Conservation (phyloP, 2,113 vertebrate species). For the Sapayoa aenigma region DNA sequence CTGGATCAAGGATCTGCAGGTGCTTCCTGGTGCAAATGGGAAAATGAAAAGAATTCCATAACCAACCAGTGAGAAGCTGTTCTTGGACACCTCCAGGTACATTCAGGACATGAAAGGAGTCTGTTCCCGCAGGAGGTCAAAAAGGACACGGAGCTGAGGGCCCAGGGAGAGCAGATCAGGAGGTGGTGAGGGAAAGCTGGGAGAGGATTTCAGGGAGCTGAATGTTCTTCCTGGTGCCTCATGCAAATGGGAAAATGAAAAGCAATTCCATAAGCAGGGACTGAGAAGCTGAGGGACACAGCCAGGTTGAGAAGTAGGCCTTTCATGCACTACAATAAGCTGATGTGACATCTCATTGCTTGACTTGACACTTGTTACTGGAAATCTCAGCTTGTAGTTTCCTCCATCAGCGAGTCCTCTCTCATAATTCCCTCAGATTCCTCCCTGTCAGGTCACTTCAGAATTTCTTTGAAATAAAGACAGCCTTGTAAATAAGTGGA, state of each 20-base stretch:
- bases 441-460: constrained; percentile 21
- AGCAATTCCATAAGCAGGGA: neutral
- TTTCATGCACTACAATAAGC: neutral
- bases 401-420: neutral
- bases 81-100: too few relatives aligned
- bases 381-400: neutral
- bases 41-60: too few relatives aligned
- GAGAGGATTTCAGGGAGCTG: neutral
- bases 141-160: too few relatives aligned
- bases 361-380: neutral
- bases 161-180: too few relatives aligned
- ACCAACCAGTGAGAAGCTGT: too few relatives aligned
- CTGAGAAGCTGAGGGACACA: neutral
- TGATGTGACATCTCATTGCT: neutral
- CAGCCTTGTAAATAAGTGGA: constrained; percentile 16
- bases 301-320: neutral
- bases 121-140: neutral
- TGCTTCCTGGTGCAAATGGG: too few relatives aligned
- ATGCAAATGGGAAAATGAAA: neutral
- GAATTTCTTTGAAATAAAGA: constrained; percentile 31
- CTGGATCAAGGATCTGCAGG: too few relatives aligned
- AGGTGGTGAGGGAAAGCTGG: too few relatives aligned
- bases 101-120: too few relatives aligned
- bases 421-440: constrained; percentile 16
- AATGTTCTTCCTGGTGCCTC: neutral